Evolutionary conservation across 2,113 vertebrate genomes (phyloP).

Genomic region (Haemorhous mexicanus): DNA sequence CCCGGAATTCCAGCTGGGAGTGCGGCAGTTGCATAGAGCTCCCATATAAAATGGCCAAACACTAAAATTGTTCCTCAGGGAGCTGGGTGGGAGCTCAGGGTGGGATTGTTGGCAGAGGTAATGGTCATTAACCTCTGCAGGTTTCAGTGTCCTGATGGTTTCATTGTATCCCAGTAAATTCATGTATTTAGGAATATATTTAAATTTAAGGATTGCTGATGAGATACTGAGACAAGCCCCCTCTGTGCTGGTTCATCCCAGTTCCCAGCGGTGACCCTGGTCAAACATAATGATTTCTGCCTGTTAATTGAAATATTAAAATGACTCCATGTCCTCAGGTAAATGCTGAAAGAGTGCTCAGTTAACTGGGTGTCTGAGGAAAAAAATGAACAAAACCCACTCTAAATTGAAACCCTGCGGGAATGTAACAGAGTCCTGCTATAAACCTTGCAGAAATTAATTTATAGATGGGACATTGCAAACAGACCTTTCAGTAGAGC

Average conservation of each 20-base stretch:
- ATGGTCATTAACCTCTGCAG: background rate
- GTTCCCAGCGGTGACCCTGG: background rate
- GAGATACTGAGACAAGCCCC: background rate
- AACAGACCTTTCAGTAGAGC: constrained; percentile 13
- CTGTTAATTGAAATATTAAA: background rate
- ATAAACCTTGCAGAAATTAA: background rate
- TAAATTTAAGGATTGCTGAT: background rate
- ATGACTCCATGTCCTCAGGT: background rate
- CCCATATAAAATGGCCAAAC: background rate
- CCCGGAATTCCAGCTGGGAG: background rate
- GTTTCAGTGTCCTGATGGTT: background rate
- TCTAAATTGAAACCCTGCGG: background rate
- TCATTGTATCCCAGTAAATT: background rate
- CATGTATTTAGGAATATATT: background rate
- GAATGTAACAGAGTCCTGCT: background rate
- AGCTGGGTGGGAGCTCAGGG: background rate
- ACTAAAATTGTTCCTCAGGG: background rate
- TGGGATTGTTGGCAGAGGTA: background rate
- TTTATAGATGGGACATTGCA: background rate
- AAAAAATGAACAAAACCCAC: background rate
- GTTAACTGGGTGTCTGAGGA: background rate
- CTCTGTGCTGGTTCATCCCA: background rate
- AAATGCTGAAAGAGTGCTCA: background rate
- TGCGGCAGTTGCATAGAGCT: background rate
- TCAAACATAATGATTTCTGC: background rate